A percentile compares a stretch with the other conserved stretches of the same genome.
Evolutionary conservation across 2,888 invertebrate species (phyloP).

Genomic region (Deroplatys truncata): DNA sequence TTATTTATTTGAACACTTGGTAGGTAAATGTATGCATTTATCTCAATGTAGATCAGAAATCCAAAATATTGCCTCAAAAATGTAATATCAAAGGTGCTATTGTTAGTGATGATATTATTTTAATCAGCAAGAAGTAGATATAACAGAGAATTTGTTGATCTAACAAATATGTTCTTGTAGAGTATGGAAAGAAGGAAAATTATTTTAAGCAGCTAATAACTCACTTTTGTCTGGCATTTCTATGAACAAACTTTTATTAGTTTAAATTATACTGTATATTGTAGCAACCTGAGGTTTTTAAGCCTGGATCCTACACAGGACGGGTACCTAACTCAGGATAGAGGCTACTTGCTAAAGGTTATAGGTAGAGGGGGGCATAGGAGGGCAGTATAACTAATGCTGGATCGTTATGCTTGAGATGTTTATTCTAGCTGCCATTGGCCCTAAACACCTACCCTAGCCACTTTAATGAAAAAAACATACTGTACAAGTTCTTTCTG

Average conservation of each 20-base stretch:
- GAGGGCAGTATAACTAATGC: no score
- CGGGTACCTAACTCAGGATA: no score
- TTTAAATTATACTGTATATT: neutral
- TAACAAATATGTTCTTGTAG: neutral
- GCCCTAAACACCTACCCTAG: no score
- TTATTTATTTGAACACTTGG: neutral
- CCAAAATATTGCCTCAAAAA: neutral
- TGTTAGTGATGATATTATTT: neutral
- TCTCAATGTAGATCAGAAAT: neutral
- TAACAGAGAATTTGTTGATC: neutral
- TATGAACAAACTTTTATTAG: neutral
- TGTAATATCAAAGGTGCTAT: neutral
- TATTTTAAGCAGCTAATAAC: neutral
- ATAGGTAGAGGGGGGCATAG: no score
- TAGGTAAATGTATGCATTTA: neutral
- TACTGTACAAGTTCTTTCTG: no score
- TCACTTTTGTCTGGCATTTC: neutral
- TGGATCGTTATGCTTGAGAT: no score
- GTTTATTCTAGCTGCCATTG: no score
- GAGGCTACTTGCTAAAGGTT: no score
- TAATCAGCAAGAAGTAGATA: neutral
- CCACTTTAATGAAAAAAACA: no score
- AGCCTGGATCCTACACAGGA: no score
- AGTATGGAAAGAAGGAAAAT: neutral
- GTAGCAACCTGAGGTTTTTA: no score